These are phyloP conservation scores for Cyanistes caeruleus DNA, from an alignment of 2,113 vertebrate genomes.

Conservation along the genomic window DNA sequence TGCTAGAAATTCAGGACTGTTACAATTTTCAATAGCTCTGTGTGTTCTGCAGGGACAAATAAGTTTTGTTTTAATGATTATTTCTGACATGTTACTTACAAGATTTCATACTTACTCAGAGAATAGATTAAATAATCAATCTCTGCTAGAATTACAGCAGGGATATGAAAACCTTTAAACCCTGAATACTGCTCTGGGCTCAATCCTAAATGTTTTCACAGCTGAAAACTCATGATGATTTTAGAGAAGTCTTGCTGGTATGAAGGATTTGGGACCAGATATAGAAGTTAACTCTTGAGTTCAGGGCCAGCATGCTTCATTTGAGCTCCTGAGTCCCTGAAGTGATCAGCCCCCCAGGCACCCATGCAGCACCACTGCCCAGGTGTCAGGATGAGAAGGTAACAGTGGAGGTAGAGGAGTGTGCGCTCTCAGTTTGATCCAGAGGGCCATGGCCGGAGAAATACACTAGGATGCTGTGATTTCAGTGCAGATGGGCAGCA, in stretches of 20 bases:
- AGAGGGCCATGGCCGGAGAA: background rate
- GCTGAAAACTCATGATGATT: background rate
- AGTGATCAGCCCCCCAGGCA: background rate
- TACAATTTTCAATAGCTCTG: conserved; percentile 27
- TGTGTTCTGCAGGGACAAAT: conserved; percentile 15
- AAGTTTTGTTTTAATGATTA: conserved; percentile 18
- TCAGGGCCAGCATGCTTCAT: background rate
- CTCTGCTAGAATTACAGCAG: conserved; percentile 38
- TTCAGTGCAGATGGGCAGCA: background rate
- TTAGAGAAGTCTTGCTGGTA: background rate
- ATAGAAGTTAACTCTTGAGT: background rate
- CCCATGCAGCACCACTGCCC: background rate
- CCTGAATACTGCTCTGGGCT: background rate
- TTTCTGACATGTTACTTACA: conserved; percentile 49
- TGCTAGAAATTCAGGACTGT: conserved; percentile 26
- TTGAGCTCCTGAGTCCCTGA: background rate
- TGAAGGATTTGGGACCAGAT: background rate
- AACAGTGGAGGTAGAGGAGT: background rate
- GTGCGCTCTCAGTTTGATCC: background rate
- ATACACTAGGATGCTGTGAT: fast-evolving
- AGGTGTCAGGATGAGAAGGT: background rate
- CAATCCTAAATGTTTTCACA: background rate
- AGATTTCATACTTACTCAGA: conserved; percentile 37
- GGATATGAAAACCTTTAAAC: conserved; percentile 3
- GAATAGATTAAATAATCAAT: conserved; percentile 47